A percentile compares a stretch with the other conserved stretches of the same genome.
phyloP scores from a whole-genome alignment of 2,113 vertebrate genomes.

The Tachycineta bicolor region DNA sequence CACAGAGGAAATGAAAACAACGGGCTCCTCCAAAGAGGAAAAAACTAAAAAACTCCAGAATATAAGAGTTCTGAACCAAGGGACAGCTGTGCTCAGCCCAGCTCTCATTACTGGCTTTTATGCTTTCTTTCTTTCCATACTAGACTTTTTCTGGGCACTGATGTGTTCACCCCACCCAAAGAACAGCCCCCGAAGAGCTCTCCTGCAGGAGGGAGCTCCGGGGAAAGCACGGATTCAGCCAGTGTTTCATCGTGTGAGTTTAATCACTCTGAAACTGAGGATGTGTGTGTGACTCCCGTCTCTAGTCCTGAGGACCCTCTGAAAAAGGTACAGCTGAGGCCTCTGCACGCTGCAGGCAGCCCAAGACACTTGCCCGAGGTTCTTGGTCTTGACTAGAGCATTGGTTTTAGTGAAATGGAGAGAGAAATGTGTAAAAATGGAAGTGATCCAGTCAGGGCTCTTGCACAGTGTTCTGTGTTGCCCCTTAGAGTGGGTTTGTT shows the following conservation, averaged over 20 bases:
- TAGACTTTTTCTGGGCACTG: constrained; percentile 87
- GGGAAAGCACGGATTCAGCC: constrained; percentile 92
- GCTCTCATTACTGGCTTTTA: background rate
- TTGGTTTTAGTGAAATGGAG: background rate
- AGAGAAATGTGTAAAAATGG: background rate
- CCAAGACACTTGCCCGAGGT: background rate
- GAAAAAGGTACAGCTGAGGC: constrained; percentile 79
- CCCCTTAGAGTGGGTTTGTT: background rate
- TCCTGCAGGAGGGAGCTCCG: constrained; percentile 85
- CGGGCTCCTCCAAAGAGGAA: background rate
- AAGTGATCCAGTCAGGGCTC: background rate
- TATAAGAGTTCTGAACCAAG: background rate
- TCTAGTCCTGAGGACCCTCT: constrained; percentile 73
- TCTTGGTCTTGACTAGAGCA: background rate
- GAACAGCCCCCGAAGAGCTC: constrained; percentile 78
- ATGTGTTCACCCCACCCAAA: constrained; percentile 78
- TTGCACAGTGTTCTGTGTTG: background rate
- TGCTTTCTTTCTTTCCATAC: background rate
- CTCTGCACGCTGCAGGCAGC: background rate
- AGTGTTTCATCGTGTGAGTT: constrained; percentile 92
- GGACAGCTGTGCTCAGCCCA: background rate
- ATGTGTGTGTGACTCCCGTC: constrained; percentile 63
- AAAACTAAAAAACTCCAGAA: background rate
- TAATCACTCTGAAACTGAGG: constrained; percentile 84
- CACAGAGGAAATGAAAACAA: background rate